Evolutionary conservation across 2,113 vertebrate genomes (phyloP).

Genomic region (Cyrtonyx montezumae): DNA sequence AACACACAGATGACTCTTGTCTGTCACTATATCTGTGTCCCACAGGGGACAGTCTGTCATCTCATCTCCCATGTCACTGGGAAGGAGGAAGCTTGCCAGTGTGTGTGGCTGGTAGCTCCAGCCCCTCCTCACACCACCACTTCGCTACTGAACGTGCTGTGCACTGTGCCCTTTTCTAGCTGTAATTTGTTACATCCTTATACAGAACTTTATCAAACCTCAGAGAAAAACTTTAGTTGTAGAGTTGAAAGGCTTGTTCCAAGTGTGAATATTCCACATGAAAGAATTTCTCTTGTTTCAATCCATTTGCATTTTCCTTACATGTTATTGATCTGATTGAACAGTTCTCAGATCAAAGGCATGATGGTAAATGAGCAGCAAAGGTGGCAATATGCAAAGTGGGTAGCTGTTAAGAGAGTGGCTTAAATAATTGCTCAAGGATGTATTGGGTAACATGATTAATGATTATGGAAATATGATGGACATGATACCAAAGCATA

Average conservation of each 20-base stretch:
- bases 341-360: constrained; percentile 60
- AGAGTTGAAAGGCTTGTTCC: constrained; percentile 54
- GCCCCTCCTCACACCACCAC: not conserved
- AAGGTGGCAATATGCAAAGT: constrained; percentile 47
- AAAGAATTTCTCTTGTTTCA: constrained; percentile 61
- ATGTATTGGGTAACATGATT: constrained; percentile 68
- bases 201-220: constrained; percentile 10
- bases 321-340: constrained; percentile 61
- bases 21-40: not conserved
- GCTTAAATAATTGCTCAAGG: constrained; percentile 67
- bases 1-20: not conserved
- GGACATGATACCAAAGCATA: constrained; percentile 51
- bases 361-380: constrained; percentile 31
- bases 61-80: not conserved
- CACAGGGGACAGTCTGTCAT: constrained; percentile 16
- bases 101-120: not conserved
- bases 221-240: constrained; percentile 9
- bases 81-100: not conserved
- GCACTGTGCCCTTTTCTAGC: not conserved
- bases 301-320: constrained; percentile 38
- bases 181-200: constrained; percentile 16
- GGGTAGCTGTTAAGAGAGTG: constrained; percentile 55
- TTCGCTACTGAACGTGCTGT: constrained; percentile 16
- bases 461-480: constrained; percentile 73
- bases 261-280: constrained; percentile 55